phyloP scores from a whole-genome alignment of 2,888 invertebrate species.

The Doris montereyensis region DNA sequence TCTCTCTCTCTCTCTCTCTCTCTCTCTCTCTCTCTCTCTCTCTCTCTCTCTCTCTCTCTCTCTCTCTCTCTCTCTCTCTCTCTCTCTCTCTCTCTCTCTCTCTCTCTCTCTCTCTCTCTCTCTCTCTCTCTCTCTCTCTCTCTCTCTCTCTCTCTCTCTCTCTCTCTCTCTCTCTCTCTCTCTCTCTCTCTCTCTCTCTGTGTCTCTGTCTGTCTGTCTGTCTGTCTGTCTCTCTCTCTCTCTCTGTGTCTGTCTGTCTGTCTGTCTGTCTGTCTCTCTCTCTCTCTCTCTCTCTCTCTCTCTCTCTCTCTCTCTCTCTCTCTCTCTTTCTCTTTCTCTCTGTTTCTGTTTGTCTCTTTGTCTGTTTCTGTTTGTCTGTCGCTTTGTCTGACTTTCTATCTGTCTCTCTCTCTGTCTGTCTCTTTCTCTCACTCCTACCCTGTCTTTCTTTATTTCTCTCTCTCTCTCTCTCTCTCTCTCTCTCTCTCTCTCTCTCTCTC shows the following conservation, averaged over 20 bases:
- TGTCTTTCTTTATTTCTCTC: neutral
- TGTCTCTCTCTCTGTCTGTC: constrained; percentile 22
- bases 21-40: neutral
- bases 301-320: constrained; percentile 12
- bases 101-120: neutral
- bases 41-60: constrained; percentile 1
- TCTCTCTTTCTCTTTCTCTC: constrained; percentile 10
- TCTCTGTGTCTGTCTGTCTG: neutral
- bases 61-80: constrained; percentile 7
- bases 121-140: neutral
- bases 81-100: constrained; percentile 5
- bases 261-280: neutral
- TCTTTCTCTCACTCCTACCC: constrained; percentile 5
- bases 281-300: neutral
- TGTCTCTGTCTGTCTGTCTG: neutral
- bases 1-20: neutral
- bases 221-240: neutral
- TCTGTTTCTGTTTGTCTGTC: neutral
- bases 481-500: neutral
- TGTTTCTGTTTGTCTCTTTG: neutral
- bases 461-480: neutral
- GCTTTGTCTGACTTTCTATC: neutral
- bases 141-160: constrained; percentile 4
- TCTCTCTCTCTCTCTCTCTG: neutral
- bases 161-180: neutral